Evolutionary conservation across 2,797 vertebrate species (phyloP), one percentile per base, ranked within the genome.

Genomic region (Gallirallus australis): DNA sequence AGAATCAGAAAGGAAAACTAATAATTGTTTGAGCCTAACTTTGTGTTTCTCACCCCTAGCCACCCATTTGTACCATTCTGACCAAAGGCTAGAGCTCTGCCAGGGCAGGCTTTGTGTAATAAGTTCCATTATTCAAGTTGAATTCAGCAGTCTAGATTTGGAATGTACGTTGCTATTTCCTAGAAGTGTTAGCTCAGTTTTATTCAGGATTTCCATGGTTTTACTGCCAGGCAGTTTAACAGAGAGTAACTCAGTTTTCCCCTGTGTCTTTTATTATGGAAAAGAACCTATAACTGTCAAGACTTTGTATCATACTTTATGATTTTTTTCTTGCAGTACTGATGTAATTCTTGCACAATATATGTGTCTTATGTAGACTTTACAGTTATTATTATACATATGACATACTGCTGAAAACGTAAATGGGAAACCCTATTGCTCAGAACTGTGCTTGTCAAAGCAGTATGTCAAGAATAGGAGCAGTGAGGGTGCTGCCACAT

Each of bases 141-240:
- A 77, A 60, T 86, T 79, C 48, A 90, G 48, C 48, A 88, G 24
- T 71, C 52, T 90, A 56, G 80, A 72, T 90, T 83, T 93, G 63
- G 39, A 70, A 79, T 33, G 8, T 66, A 52, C 5, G 72, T 88
- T 50, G n/a, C 54, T 85, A 37, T 91, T 94, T 87, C 68, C 45
- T 85, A 64, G 42, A 77, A 78, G 12, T 14, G 40, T 89, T 93
- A 79, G 61, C 40, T 90, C 84, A 48, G 14, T 82, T 94, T 85
- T 92, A 87, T 82, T 93, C 87, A 90, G 33, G 52, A 84, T 95
- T 97, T 97, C 81, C 80, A 66, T 61, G 71, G 31, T 25, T 89
- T 93, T 92, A 63, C 61, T 96, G 72, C 86, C 83, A 96, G 69
- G 30, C 61, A 80, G 27, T 92, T 94, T 90, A 93, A 88, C 31